Evolutionary conservation across 2,113 vertebrate genomes (phyloP).

Genomic region (Chrysemys picta): DNA sequence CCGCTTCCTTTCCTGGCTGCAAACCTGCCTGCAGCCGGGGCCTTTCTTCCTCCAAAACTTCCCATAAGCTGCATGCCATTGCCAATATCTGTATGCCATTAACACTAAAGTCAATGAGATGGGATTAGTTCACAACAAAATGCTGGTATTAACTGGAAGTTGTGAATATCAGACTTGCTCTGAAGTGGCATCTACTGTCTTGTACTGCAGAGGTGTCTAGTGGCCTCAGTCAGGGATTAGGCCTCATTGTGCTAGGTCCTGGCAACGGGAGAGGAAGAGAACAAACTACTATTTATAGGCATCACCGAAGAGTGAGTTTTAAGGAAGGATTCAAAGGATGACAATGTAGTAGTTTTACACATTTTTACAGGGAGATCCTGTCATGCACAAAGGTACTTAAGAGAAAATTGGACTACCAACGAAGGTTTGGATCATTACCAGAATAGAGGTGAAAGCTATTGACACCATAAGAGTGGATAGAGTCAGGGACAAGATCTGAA

Average conservation of each 20-base stretch:
- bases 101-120: no score
- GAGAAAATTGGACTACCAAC: neutral
- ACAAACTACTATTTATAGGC: neutral
- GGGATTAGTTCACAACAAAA: no score
- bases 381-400: neutral
- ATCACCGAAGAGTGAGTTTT: neutral
- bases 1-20: no score
- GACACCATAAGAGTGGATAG: neutral
- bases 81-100: no score
- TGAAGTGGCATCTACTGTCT: no score
- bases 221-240: neutral
- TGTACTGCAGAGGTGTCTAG: neutral
- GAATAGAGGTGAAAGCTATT: neutral
- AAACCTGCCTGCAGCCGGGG: no score
- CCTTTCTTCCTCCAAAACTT: no score
- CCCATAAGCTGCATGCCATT: no score
- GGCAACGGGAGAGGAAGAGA: neutral
- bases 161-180: no score
- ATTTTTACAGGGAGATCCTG: neutral
- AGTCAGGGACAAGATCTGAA: neutral
- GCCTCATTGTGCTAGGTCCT: neutral
- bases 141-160: no score
- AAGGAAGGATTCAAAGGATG: neutral
- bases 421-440: neutral
- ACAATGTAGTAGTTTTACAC: no score